Base-by-base conservation (phyloP, 2,888 invertebrate species). In the Laothoe populi region DNA sequence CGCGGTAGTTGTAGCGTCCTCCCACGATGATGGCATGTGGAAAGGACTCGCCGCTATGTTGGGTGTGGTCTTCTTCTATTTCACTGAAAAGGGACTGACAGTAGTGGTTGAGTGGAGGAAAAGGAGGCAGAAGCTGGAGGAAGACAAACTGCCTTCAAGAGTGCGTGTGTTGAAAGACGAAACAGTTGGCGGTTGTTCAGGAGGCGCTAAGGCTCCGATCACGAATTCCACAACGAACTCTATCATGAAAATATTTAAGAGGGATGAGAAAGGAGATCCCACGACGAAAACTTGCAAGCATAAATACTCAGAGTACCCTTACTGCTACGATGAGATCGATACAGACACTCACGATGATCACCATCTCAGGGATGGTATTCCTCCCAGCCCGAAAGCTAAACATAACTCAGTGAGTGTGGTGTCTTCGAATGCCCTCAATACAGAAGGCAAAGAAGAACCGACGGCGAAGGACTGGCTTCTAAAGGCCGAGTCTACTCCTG, bases 51-150 rank as follows among this genome's bases (percentile, higher is more conserved):
- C 96, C 0, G 96, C 97, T 0, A 95, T 97, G 92, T 62, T 93
- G 1, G 98, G 98, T 0, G 95, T 99, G 2, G 96, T 97, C 8
- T 95, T 98, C 86, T 98, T 98, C 92, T 98, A 98, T 82, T 95
- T 98, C 70, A 96, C 96, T 4, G 98, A 99, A 82, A 96, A 97
- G 77, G 95, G 96, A 0, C 87, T 98, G 35, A 96, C 96, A 4
- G 94, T 97, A 67, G 94, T 96, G 4, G 96, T 96, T 0, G 97
- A 97, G 75, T 97, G 96, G 96, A 93, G 96, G 53, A 97, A 97
- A 74, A 92, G 94, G 46, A 94, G 94, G 26, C 96, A 96, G 73
- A 95, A 95, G 82, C 92, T 95, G 49, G 95, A 95, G 67, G 95
- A 95, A 44, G 93, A 90, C 65, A 90, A 94, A 69, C 92, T 95